Conservation (phyloP, 2,113 vertebrate species). For the Odontesthes bonariensis region DNA sequence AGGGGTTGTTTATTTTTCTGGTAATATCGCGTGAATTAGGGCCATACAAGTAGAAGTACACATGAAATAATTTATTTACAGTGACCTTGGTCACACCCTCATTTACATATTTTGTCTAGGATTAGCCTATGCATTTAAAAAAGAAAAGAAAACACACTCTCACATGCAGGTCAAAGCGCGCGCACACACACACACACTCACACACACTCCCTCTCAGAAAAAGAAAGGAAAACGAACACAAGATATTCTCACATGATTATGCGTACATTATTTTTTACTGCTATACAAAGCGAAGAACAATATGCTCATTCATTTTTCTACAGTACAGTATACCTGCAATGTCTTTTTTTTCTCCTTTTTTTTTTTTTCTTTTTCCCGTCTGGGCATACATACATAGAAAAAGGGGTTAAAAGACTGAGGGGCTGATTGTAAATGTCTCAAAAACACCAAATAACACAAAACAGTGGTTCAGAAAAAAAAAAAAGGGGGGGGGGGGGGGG, state of each 20-base stretch:
- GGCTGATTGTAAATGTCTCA: constrained; percentile 42
- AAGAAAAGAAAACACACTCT: constrained; percentile 26
- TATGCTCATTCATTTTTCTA: constrained; percentile 65
- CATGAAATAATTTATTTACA: constrained; percentile 74
- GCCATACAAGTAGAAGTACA: constrained; percentile 55
- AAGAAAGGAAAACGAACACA: constrained; percentile 54
- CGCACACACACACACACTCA: constrained; percentile 1
- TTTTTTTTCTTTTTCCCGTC: constrained; percentile 14
- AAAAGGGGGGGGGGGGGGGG: too few relatives aligned
- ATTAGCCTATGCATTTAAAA: constrained; percentile 36
- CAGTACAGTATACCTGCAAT: constrained; percentile 54
- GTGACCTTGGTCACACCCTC: constrained; percentile 62
- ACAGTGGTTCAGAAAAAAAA: constrained; percentile 32
- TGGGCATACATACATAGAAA: constrained; percentile 63
- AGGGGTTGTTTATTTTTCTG: constrained; percentile 24
- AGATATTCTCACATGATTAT: constrained; percentile 59
- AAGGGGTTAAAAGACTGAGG: constrained; percentile 42
- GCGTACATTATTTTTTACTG: constrained; percentile 58
- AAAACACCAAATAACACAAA: constrained; percentile 46
- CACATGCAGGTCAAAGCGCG: constrained; percentile 30
- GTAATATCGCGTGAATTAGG: constrained; percentile 45
- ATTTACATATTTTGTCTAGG: constrained; percentile 60
- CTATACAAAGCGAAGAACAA: constrained; percentile 71
- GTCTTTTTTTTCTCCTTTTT: constrained; percentile 34
- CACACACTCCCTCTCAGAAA: constrained; percentile 11